Base-by-base conservation (phyloP, 1,140 invertebrate species). In the Galendromus occidentalis region DNA sequence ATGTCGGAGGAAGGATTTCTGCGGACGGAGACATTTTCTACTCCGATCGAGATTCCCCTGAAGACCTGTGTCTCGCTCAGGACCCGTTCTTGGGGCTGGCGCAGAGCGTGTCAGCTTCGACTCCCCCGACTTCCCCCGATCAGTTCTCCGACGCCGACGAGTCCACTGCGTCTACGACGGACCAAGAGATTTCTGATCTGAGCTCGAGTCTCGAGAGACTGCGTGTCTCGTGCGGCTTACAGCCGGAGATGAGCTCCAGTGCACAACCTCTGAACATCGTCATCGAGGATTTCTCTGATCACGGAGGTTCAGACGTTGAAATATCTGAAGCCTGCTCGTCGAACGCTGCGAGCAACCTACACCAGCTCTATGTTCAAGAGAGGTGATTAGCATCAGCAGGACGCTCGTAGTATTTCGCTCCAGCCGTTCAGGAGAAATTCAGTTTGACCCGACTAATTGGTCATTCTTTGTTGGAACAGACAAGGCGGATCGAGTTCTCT, bases 301-400 rank as follows among this genome's bases (percentile, higher is more conserved):
- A 59, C 25, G 51, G 51, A 4, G 51, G 51, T 29, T 59, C 51
- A 2, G 51, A 59, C 22, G 51, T 22, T 33, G 51, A 59, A 59
- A 59, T 59, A 25, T 59, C 51, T 59, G 51, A 59, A 59, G 51
- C 51, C 5, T 59, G 51, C 51, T 59, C 51, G 2, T 59, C 51
- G 2, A 59, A 59, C 22, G 51, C 51, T 29, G 51, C 51, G n/a
- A 59, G 22, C 33, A 59, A 59, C 25, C 17, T 59, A 18, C 25
- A 59, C 25, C 51, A 59, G 9, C 51, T 59, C 12, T 59, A 59
- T 9, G 51, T 59, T 17, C 51, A 59, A 14, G 51, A 59, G 22
- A 59, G 51, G 51, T 59, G 14, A 25, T 17, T 59, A 25, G 14
- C 4, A 33, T 14, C 51, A 29, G 9, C 51, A 59, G n/a, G 22